Percentiles rank a stretch among this genome's conserved stretches.
Evolutionary conservation across 1,140 invertebrate genomes (phyloP).

Genomic region (Eubasilissa regina): DNA sequence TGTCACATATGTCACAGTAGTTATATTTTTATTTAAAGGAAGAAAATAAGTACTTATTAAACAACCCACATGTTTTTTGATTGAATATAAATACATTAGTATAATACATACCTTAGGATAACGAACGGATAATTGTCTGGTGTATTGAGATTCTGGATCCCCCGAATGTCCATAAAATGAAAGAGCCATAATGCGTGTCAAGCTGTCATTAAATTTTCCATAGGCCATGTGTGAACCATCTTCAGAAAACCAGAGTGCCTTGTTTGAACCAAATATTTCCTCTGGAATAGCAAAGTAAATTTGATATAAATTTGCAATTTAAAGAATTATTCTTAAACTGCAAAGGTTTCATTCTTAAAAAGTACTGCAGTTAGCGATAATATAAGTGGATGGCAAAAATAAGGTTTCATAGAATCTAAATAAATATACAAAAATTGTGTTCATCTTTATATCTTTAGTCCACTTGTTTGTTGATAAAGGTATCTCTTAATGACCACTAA

Average conservation of each 20-base stretch:
- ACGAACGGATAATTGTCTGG: conserved; percentile 77
- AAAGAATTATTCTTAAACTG: too few relatives aligned
- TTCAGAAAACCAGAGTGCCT: conserved; percentile 88
- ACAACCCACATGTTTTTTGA: background rate
- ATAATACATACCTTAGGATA: conserved; percentile 86
- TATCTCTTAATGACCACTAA: too few relatives aligned
- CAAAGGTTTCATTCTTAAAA: too few relatives aligned
- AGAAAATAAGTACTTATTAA: background rate
- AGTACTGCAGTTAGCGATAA: too few relatives aligned
- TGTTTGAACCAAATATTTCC: conserved; percentile 86
- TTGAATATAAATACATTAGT: background rate
- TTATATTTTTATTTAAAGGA: background rate
- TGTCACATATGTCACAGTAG: too few relatives aligned
- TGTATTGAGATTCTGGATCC: conserved; percentile 79
- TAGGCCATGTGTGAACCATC: conserved; percentile 82
- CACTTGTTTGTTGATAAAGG: too few relatives aligned
- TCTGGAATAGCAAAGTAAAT: conserved; percentile 74
- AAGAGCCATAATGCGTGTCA: conserved; percentile 77
- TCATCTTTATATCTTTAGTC: too few relatives aligned
- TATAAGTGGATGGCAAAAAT: too few relatives aligned
- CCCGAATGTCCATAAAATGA: conserved; percentile 81
- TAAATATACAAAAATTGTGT: too few relatives aligned
- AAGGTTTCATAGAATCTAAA: too few relatives aligned
- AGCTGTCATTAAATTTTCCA: conserved; percentile 84
- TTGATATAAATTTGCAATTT: too few relatives aligned